Evolutionary conservation across 2,113 vertebrate species (phyloP).

Genomic region (Lophius piscatorius): DNA sequence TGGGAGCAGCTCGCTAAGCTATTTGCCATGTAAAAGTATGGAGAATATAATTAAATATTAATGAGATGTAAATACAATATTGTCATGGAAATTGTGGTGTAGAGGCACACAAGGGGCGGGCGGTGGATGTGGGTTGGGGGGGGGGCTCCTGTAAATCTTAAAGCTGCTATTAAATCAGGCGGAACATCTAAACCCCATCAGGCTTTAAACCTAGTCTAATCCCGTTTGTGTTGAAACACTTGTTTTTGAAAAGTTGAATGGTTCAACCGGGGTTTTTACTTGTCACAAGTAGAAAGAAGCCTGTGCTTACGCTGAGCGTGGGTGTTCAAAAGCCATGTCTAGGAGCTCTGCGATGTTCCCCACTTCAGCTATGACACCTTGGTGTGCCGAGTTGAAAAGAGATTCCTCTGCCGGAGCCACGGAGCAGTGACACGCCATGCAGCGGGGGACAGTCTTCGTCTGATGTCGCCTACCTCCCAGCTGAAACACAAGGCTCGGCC

Average conservation of each 20-base stretch:
- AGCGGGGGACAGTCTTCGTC: constrained; percentile 62
- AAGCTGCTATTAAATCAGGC: constrained; percentile 61
- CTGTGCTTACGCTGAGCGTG: constrained; percentile 35
- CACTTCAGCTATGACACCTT: constrained; percentile 54
- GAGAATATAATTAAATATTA: constrained; percentile 53
- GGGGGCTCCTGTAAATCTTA: constrained; percentile 50
- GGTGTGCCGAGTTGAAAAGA: constrained; percentile 63
- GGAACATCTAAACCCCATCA: constrained; percentile 58
- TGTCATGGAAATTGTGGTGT: constrained; percentile 55
- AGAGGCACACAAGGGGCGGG: constrained; percentile 42
- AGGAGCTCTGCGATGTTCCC: constrained; percentile 55
- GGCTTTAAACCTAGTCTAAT: constrained; percentile 65
- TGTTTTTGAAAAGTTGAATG: constrained; percentile 57
- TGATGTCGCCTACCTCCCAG: constrained; percentile 59
- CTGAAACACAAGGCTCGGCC: constrained; percentile 78
- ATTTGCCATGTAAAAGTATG: constrained; percentile 48
- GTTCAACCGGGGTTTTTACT: constrained; percentile 33
- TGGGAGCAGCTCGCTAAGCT: constrained; percentile 29
- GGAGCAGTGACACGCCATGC: constrained; percentile 64
- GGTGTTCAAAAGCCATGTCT: constrained; percentile 53
- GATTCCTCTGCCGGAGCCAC: constrained; percentile 43
- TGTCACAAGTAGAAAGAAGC: constrained; percentile 29
- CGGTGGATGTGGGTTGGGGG: no score
- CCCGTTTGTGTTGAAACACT: constrained; percentile 69
- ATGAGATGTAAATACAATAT: constrained; percentile 68